These are phyloP conservation scores for Congeria kusceri DNA, from an alignment of 2,888 invertebrate species.

Conservation along the genomic window DNA sequence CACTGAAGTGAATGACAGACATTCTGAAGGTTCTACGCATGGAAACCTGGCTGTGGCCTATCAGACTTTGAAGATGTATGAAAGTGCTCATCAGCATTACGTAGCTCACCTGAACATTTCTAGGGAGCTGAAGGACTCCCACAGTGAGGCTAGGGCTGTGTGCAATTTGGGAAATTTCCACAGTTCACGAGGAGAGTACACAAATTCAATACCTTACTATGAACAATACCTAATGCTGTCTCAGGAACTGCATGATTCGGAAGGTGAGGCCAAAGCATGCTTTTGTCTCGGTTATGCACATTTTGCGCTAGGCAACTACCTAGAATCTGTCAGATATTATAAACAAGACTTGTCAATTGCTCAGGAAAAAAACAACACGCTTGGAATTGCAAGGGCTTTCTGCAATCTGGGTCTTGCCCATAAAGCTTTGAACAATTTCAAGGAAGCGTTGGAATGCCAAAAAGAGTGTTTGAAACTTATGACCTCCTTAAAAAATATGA, in stretches of 20 bases:
- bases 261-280: constrained; percentile 98
- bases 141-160: constrained; percentile 96
- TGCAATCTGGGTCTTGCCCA: constrained; percentile 98
- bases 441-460: constrained; percentile 97
- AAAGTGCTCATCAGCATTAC: constrained; percentile 97
- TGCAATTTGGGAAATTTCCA: constrained; percentile 97
- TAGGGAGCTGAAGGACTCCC: constrained; percentile 95
- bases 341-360: constrained; percentile 97
- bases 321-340: constrained; percentile 92
- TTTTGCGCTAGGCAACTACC: constrained; percentile 96
- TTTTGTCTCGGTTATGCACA: constrained; percentile 98
- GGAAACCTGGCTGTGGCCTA: constrained; percentile 85
- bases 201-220: constrained; percentile 97
- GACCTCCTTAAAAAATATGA: constrained; percentile 79
- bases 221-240: constrained; percentile 97
- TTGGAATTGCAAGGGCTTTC: constrained; percentile 94
- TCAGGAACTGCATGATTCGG: constrained; percentile 94
- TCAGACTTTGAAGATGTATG: constrained; percentile 94
- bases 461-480: constrained; percentile 91
- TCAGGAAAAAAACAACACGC: constrained; percentile 94
- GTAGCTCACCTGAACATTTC: constrained; percentile 95
- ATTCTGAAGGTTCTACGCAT: constrained; percentile 84
- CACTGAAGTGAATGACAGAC: constrained; percentile 88
- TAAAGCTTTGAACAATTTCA: constrained; percentile 94
- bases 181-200: constrained; percentile 93